Evolutionary conservation across 2,888 invertebrate genomes (phyloP).

Genomic region (Mythimna albipuncta): DNA sequence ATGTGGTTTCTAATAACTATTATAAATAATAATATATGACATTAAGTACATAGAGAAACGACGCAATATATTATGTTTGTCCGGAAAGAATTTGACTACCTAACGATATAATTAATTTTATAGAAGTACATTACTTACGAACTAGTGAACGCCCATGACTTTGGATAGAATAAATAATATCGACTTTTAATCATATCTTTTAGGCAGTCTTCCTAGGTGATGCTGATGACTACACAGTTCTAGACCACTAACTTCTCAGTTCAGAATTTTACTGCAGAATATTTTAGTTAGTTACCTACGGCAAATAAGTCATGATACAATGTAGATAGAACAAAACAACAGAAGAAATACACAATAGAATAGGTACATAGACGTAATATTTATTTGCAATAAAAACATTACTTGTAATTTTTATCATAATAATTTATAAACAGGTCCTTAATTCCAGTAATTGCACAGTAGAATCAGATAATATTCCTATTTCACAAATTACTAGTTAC

Average conservation of each 20-base stretch:
- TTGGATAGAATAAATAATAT: slow-evolving; percentile 5
- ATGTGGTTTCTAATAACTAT: slow-evolving; percentile 24
- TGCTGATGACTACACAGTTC: not conserved
- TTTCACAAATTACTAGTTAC: slow-evolving; percentile 1
- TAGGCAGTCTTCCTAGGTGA: not conserved
- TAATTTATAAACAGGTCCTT: slow-evolving; percentile 4
- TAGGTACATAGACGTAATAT: slow-evolving; percentile 5
- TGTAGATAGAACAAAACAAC: too few relatives aligned
- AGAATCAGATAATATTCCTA: slow-evolving; percentile 12
- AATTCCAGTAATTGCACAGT: slow-evolving; percentile 38
- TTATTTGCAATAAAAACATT: not conserved
- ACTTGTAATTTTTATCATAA: not conserved
- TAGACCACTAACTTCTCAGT: not conserved
- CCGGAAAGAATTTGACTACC: slow-evolving; percentile 27
- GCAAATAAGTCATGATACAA: not conserved
- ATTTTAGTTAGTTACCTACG: not conserved
- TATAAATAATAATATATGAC: slow-evolving; percentile 32
- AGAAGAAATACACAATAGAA: too few relatives aligned
- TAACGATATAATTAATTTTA: slow-evolving; percentile 11
- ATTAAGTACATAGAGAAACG: slow-evolving; percentile 29
- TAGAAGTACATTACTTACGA: slow-evolving; percentile 9
- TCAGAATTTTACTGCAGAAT: not conserved
- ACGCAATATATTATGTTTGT: slow-evolving; percentile 23
- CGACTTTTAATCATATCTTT: not conserved
- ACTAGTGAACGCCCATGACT: slow-evolving; percentile 13